Conservation (phyloP, 2,888 invertebrate species). For the Platypus cylindrus region DNA sequence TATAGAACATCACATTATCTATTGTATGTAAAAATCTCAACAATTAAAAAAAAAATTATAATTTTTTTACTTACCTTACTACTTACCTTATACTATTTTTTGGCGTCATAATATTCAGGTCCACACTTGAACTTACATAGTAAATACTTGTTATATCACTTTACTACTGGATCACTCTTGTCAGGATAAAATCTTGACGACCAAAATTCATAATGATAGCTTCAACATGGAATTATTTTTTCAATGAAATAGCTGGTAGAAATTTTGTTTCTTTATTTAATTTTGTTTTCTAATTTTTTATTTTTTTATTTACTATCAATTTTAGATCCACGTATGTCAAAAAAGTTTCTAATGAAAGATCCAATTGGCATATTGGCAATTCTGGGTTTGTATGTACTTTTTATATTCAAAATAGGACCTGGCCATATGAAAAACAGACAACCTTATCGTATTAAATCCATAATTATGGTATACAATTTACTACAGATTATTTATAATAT, state of each 20-base stretch:
- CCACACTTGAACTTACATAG: no score
- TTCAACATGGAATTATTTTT: background rate
- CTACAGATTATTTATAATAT: slow-evolving; percentile 73
- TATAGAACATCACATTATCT: no score
- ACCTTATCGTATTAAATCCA: slow-evolving; percentile 56
- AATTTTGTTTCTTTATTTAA: background rate
- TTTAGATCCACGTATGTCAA: background rate
- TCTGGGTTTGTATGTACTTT: slow-evolving; percentile 52
- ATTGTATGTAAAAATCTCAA: no score
- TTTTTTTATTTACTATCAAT: background rate
- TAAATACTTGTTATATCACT: no score
- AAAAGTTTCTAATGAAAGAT: slow-evolving; percentile 59
- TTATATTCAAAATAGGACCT: slow-evolving; percentile 64
- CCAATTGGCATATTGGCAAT: slow-evolving; percentile 58
- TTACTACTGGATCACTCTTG: no score
- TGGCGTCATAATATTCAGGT: no score
- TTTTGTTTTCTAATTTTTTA: background rate
- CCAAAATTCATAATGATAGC: no score
- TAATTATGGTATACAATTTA: slow-evolving; percentile 72
- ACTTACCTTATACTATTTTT: no score
- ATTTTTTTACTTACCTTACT: no score
- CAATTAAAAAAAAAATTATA: no score
- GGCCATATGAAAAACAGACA: slow-evolving; percentile 61
- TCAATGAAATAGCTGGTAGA: background rate
- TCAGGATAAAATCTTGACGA: no score